Percentiles rank a stretch among this genome's conserved stretches.
phyloP scores from a whole-genome alignment of 2,797 vertebrate species.

The Ispidina lecontei region DNA sequence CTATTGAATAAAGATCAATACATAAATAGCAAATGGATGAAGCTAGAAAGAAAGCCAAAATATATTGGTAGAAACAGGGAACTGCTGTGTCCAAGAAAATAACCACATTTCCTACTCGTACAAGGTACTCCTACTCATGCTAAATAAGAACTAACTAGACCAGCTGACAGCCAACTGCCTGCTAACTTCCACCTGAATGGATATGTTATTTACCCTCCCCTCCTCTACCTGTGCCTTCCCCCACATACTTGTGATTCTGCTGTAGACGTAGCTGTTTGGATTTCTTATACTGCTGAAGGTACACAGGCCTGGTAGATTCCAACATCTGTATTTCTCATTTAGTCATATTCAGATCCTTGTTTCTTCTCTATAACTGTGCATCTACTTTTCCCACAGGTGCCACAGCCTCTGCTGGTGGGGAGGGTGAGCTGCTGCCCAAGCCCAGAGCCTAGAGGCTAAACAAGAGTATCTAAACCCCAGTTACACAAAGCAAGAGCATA shows the following conservation, averaged over 20 bases:
- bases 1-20: neutral
- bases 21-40: neutral
- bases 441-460: neutral
- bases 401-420: neutral
- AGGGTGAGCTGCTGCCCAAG: neutral
- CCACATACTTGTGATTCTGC: neutral
- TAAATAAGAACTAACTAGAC: neutral
- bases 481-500: neutral
- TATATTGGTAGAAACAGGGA: neutral
- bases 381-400: neutral
- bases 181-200: neutral
- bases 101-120: neutral
- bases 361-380: neutral
- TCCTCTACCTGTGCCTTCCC: fast-evolving
- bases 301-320: neutral
- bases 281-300: neutral
- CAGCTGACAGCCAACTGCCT: neutral
- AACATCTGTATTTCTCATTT: neutral
- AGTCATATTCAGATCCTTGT: neutral
- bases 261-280: neutral
- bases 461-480: neutral
- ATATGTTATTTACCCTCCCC: neutral
- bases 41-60: neutral
- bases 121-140: neutral
- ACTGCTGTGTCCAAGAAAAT: neutral